These are phyloP conservation scores for Sylvilagus floridanus DNA, from an alignment of 2,797 vertebrate species.

Conservation along the genomic window DNA sequence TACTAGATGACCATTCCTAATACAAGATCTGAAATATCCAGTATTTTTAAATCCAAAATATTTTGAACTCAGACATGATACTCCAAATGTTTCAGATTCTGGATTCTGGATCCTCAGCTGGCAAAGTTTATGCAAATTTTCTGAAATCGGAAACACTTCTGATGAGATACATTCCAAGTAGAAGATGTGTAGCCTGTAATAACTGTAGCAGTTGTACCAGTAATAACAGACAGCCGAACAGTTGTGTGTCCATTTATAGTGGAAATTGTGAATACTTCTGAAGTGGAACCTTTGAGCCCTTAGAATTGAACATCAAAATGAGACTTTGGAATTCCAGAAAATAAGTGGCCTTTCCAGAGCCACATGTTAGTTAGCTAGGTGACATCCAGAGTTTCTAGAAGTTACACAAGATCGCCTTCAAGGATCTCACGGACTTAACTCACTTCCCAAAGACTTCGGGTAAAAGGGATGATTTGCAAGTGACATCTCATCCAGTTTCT, in stretches of 20 bases:
- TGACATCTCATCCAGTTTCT: neutral
- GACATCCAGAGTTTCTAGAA: neutral
- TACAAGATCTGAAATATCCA: neutral
- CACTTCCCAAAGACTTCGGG: neutral
- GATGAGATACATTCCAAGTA: neutral
- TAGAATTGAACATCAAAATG: neutral
- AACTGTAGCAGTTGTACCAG: neutral
- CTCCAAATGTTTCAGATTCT: neutral
- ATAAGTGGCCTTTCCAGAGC: neutral
- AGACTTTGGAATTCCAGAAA: neutral
- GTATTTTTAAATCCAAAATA: too few species aligned
- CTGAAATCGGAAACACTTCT: neutral
- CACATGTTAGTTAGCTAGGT: neutral
- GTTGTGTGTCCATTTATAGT: neutral
- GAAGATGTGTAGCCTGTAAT: neutral
- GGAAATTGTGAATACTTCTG: conserved; percentile 6
- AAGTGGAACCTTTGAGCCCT: neutral
- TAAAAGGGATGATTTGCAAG: neutral
- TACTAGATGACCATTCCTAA: neutral
- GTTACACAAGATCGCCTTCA: neutral
- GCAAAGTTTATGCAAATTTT: neutral
- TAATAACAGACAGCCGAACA: neutral
- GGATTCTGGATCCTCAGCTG: neutral
- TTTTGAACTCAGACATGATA: neutral
- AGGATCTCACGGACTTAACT: neutral